Conservation (phyloP, 2,113 vertebrate genomes). For the Trichomycterus rosablanca region DNA sequence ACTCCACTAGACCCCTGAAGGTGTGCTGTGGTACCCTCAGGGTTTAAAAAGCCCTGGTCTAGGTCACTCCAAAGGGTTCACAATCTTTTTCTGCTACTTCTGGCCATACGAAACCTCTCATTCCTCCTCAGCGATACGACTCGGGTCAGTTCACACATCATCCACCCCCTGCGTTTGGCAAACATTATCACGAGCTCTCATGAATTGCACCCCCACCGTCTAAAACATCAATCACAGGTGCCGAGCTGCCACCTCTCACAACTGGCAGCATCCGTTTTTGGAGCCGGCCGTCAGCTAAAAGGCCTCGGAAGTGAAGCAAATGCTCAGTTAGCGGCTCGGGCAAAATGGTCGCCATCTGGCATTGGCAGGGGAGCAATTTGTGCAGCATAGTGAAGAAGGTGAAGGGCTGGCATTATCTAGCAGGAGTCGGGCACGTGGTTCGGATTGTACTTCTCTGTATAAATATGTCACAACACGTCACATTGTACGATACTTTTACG, state of each 20-base stretch:
- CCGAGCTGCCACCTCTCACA: slow-evolving; percentile 33
- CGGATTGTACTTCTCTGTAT: background rate
- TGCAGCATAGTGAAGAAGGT: slow-evolving; percentile 32
- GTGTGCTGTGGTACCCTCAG: too few species aligned
- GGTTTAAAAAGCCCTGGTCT: too few species aligned
- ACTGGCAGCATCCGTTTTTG: slow-evolving; percentile 41
- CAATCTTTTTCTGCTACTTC: too few species aligned
- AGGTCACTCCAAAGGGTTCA: too few species aligned
- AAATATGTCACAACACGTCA: background rate
- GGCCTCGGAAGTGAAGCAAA: slow-evolving; percentile 36
- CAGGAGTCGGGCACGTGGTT: background rate
- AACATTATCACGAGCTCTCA: too few species aligned
- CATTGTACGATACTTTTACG: too few species aligned
- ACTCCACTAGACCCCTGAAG: too few species aligned
- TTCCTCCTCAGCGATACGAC: too few species aligned
- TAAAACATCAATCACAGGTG: slow-evolving; percentile 20
- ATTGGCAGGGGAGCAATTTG: slow-evolving; percentile 46
- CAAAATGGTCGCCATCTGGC: slow-evolving; percentile 55
- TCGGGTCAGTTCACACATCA: too few species aligned
- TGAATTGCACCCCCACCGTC: background rate
- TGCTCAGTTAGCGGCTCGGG: slow-evolving; percentile 32
- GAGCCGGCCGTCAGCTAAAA: slow-evolving; percentile 27
- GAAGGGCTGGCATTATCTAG: slow-evolving; percentile 22
- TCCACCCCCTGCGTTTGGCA: too few species aligned
- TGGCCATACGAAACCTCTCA: too few species aligned